Evolutionary conservation across 2,888 invertebrate genomes (phyloP).

Genomic region (Mesochorus sp.): DNA sequence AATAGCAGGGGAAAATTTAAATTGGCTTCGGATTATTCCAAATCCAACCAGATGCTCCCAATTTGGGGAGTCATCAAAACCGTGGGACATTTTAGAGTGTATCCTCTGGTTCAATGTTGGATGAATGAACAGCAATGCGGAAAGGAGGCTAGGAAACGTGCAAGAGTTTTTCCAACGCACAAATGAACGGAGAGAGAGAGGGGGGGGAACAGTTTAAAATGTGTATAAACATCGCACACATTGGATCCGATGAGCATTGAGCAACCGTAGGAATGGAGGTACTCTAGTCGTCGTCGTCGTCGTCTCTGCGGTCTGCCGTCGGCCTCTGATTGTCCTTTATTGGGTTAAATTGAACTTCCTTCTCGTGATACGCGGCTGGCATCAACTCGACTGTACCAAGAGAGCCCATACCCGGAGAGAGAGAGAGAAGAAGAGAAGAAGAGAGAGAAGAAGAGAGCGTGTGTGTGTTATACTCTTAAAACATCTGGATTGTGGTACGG

Average conservation of each 20-base stretch:
- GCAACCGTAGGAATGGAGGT: constrained; percentile 76
- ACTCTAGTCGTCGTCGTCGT: constrained; percentile 60
- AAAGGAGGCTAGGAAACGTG: too few relatives aligned
- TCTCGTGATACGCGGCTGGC: constrained; percentile 82
- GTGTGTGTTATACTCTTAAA: constrained; percentile 72
- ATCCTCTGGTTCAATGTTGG: too few relatives aligned
- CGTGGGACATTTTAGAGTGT: too few relatives aligned
- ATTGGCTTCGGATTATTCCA: too few relatives aligned
- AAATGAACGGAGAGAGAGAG: constrained; percentile 12
- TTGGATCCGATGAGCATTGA: constrained; percentile 58
- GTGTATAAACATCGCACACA: constrained; percentile 13
- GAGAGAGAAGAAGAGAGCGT: constrained; percentile 62
- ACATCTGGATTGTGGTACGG: constrained; percentile 79
- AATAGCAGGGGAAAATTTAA: too few relatives aligned
- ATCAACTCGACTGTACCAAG: constrained; percentile 77
- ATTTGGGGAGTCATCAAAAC: too few relatives aligned
- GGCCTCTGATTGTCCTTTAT: constrained; percentile 82
- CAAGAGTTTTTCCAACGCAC: too few relatives aligned
- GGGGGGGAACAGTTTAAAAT: constrained; percentile 1
- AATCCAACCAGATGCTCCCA: too few relatives aligned
- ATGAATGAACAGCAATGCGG: too few relatives aligned
- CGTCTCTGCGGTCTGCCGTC: constrained; percentile 75
- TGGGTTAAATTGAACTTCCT: constrained; percentile 83
- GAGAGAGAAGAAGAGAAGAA: not conserved
- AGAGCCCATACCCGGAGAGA: not conserved